Conservation (phyloP, 2,797 vertebrate species). For the Diplodus sargus region DNA sequence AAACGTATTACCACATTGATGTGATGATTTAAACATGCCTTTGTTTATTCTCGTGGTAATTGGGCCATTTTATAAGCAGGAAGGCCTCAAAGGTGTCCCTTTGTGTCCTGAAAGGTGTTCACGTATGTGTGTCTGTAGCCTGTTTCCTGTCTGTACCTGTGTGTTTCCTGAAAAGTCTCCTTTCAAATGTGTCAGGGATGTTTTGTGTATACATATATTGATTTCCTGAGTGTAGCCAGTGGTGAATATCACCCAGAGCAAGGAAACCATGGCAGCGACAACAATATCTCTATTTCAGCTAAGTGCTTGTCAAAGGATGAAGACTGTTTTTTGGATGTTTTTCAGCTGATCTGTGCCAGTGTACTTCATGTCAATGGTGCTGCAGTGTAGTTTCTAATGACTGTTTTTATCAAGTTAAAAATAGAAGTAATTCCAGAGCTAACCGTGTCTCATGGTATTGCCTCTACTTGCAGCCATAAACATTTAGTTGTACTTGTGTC, state of each 20-base stretch:
- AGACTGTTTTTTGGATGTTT: background rate
- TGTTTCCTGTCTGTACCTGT: background rate
- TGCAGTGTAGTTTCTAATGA: background rate
- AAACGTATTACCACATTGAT: background rate
- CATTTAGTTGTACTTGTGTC: slow-evolving; percentile 32
- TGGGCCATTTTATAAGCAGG: background rate
- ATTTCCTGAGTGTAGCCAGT: slow-evolving; percentile 18
- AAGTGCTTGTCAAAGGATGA: background rate
- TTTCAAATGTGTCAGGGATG: background rate
- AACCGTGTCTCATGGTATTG: slow-evolving; percentile 18
- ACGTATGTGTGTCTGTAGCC: background rate
- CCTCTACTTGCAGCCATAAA: slow-evolving; percentile 22
- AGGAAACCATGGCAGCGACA: slow-evolving; percentile 40
- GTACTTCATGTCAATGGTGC: background rate
- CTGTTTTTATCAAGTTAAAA: slow-evolving; percentile 13
- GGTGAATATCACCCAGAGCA: slow-evolving; percentile 4
- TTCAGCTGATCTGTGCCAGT: background rate
- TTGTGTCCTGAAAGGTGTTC: background rate
- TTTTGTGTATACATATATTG: background rate
- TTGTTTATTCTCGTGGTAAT: background rate
- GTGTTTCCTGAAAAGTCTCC: slow-evolving; percentile 11
- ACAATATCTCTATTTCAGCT: slow-evolving; percentile 38
- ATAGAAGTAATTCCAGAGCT: slow-evolving; percentile 16
- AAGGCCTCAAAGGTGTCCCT: background rate
- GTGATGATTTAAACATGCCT: background rate